Conservation (phyloP, 2,888 invertebrate genomes). For the Andricus curvator region DNA sequence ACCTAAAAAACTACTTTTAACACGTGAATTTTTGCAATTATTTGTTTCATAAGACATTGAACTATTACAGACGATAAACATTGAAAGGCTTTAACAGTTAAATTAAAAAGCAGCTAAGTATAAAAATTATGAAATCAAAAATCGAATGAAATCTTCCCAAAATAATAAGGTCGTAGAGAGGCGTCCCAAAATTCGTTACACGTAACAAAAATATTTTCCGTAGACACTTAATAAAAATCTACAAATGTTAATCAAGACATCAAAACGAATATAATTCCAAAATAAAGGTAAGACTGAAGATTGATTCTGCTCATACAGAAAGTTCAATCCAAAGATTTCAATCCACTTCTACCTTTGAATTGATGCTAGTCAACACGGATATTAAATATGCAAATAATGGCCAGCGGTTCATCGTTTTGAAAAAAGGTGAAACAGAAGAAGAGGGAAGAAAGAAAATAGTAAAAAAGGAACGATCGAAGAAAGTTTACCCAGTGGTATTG, state of each 20-base stretch:
- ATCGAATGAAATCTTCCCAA: no score
- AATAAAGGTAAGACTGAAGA: neutral
- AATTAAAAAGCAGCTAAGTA: no score
- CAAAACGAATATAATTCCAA: neutral
- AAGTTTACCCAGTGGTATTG: neutral
- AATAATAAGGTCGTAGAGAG: no score
- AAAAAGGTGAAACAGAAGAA: neutral
- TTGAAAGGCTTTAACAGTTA: no score
- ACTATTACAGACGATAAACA: no score
- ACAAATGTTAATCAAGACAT: neutral
- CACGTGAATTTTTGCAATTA: no score
- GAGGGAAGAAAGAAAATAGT: neutral
- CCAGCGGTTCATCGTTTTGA: neutral
- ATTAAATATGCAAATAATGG: neutral
- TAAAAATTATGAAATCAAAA: no score
- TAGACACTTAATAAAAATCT: neutral
- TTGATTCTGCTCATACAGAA: neutral
- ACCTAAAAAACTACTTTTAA: no score
- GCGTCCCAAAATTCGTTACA: no score
- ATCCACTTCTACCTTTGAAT: neutral
- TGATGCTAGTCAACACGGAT: neutral
- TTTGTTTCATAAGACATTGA: no score
- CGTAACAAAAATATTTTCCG: no score
- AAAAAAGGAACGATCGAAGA: neutral
- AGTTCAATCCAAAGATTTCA: neutral